Conservation (phyloP, 2,113 vertebrate genomes). For the Notechis scutatus region DNA sequence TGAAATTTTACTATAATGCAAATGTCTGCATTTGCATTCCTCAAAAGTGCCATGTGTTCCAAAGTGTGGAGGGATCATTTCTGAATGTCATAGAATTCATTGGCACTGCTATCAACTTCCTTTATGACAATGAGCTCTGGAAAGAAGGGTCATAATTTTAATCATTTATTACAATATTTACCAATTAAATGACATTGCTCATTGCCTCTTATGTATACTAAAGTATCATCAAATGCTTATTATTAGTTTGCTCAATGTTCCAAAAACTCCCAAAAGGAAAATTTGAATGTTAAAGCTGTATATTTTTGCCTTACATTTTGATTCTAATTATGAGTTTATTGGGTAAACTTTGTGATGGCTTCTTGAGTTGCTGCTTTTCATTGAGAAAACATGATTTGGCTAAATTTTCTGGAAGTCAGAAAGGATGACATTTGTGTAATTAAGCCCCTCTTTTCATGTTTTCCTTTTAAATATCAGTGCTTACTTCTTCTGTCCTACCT, state of each 20-base stretch:
- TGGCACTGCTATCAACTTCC: accelerated
- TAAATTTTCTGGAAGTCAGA: background rate
- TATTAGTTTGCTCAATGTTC: slow-evolving; percentile 10
- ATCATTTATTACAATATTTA: background rate
- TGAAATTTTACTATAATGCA: slow-evolving; percentile 10
- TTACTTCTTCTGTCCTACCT: background rate
- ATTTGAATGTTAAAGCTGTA: background rate
- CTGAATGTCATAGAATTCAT: slow-evolving; percentile 26
- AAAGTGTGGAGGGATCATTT: slow-evolving; percentile 10
- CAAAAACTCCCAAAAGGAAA: background rate
- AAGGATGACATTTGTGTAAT: background rate
- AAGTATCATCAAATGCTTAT: background rate
- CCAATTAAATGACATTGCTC: background rate
- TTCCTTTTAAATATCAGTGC: background rate
- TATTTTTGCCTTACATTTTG: background rate
- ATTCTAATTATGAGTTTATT: background rate
- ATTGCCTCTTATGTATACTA: background rate
- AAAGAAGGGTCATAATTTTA: slow-evolving; percentile 13
- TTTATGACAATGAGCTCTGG: background rate
- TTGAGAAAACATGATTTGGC: background rate
- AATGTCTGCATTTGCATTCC: slow-evolving; percentile 38
- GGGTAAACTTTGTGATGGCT: background rate
- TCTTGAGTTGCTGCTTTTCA: background rate
- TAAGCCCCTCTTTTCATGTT: background rate
- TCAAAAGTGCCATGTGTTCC: slow-evolving; percentile 5